Conservation (phyloP, 2,797 vertebrate species). For the Synaphobranchus kaupii region DNA sequence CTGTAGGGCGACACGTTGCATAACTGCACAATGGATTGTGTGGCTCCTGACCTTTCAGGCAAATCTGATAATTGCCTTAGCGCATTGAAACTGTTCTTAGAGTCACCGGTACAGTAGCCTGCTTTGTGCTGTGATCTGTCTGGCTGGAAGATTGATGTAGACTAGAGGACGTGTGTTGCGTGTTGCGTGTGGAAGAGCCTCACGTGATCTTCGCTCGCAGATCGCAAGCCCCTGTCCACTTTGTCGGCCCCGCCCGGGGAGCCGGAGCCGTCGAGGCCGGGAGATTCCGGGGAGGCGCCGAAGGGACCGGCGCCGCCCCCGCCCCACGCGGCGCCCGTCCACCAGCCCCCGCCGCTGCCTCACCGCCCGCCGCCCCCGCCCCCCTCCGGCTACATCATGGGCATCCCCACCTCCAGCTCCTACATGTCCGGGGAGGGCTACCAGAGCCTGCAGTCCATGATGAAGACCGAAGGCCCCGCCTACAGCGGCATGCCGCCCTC, state of each 20-base stretch:
- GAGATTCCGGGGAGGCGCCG: constrained; percentile 76
- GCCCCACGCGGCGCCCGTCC: constrained; percentile 84
- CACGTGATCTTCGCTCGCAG: constrained; percentile 56
- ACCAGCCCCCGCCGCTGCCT: constrained; percentile 83
- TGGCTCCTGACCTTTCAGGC: constrained; percentile 10
- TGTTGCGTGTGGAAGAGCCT: neutral
- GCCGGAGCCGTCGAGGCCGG: constrained; percentile 71
- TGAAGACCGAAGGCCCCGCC: constrained; percentile 91
- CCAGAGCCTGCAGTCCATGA: constrained; percentile 94
- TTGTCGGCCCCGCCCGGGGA: constrained; percentile 78
- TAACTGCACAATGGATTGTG: neutral
- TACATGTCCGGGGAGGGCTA: constrained; percentile 97
- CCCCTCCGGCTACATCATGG: constrained; percentile 85
- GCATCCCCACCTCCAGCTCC: constrained; percentile 93
- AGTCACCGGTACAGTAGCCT: neutral
- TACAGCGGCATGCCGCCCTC: constrained; percentile 83
- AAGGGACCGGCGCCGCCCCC: constrained; percentile 82
- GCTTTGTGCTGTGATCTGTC: neutral
- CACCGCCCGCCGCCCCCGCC: constrained; percentile 88
- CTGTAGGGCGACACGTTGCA: neutral
- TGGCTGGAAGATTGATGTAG: neutral
- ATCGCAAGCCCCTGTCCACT: constrained; percentile 80
- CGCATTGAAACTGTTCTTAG: neutral
- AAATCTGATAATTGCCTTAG: constrained; percentile 17
- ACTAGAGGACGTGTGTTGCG: neutral